Percentiles rank a stretch among this genome's conserved stretches.
Conservation (phyloP, 2,797 vertebrate species). For the Parotocinclus haroldoi region DNA sequence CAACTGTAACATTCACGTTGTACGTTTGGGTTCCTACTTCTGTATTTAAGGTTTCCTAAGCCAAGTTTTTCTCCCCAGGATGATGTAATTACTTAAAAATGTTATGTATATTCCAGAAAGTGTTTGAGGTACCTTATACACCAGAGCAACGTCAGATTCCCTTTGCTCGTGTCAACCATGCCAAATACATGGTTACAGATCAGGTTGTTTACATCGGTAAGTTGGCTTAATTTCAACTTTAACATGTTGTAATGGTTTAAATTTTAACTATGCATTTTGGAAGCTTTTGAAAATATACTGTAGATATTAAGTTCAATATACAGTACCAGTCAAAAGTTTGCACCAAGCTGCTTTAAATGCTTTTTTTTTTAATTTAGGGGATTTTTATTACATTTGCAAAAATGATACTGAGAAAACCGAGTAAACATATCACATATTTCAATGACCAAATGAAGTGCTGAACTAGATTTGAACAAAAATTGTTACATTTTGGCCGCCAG, state of each 20-base stretch:
- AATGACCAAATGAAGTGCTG: too few relatives aligned
- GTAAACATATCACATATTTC: too few relatives aligned
- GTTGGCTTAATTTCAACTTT: neutral
- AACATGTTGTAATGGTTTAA: conserved; percentile 10
- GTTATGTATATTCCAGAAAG: conserved; percentile 59
- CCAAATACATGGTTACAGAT: conserved; percentile 82
- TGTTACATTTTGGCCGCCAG: too few relatives aligned
- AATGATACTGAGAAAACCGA: too few relatives aligned
- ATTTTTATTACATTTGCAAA: neutral
- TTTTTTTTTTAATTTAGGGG: neutral
- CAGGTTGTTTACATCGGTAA: conserved; percentile 75
- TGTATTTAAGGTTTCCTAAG: neutral
- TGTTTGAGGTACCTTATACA: conserved; percentile 69
- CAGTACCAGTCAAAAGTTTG: too few relatives aligned
- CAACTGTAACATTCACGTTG: conserved; percentile 65
- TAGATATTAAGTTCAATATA: too few relatives aligned
- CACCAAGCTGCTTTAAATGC: neutral
- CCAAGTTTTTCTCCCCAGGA: neutral
- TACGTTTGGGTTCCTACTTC: conserved; percentile 43
- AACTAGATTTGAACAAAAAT: too few relatives aligned
- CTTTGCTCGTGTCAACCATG: conserved; percentile 75
- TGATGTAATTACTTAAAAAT: neutral
- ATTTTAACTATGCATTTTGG: neutral
- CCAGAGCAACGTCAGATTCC: conserved; percentile 64
- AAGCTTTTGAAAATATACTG: too few relatives aligned